Conservation (phyloP, 1,140 invertebrate species). For the Ostrea edulis region DNA sequence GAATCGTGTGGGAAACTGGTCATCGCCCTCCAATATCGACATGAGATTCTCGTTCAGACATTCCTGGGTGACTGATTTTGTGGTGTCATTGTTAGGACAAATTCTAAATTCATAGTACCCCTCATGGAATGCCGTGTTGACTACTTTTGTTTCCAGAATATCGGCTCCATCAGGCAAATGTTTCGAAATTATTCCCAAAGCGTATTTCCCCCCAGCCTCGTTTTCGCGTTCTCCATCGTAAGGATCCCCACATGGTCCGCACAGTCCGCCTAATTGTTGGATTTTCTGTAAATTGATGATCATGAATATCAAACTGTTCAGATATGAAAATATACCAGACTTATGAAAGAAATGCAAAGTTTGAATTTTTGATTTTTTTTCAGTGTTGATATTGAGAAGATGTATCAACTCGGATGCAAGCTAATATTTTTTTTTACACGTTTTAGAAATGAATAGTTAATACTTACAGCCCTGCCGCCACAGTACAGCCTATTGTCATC, state of each 20-base stretch:
- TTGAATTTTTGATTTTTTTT: neutral
- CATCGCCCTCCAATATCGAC: slow-evolving; percentile 78
- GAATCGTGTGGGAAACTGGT: slow-evolving; percentile 44
- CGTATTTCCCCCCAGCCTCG: slow-evolving; percentile 73
- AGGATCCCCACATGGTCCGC: slow-evolving; percentile 78
- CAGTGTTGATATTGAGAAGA: neutral
- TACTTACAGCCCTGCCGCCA: slow-evolving; percentile 83
- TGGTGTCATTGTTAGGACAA: slow-evolving; percentile 74
- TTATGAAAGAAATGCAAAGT: neutral
- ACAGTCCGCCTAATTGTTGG: slow-evolving; percentile 67
- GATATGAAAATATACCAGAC: too few relatives aligned
- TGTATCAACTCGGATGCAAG: too few relatives aligned
- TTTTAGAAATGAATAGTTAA: neutral
- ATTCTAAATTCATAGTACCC: slow-evolving; percentile 60
- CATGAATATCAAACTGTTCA: neutral
- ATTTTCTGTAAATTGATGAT: slow-evolving; percentile 47
- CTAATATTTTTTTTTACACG: too few relatives aligned
- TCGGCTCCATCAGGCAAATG: slow-evolving; percentile 42
- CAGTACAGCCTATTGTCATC: slow-evolving; percentile 93
- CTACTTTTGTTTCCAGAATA: slow-evolving; percentile 65
- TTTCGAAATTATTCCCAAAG: slow-evolving; percentile 42
- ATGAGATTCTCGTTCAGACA: slow-evolving; percentile 71
- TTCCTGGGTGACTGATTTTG: slow-evolving; percentile 46
- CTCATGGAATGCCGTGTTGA: slow-evolving; percentile 52
- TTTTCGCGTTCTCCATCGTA: slow-evolving; percentile 68